These are phyloP conservation scores for Heterotilapia buettikoferi DNA, from an alignment of 2,113 vertebrate species.

Conservation along the genomic window DNA sequence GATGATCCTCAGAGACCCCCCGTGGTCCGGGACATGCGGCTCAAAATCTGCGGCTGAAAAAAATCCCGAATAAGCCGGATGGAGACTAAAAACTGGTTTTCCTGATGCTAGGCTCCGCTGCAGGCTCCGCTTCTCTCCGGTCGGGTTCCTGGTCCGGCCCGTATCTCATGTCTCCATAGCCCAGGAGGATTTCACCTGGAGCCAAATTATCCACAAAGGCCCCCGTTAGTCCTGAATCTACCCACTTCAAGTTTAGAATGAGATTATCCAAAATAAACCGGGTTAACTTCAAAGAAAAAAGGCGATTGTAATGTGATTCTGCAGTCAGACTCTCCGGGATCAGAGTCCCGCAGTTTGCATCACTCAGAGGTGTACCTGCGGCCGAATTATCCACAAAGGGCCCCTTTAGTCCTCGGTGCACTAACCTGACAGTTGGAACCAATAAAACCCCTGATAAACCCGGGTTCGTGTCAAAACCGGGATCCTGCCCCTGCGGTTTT, in stretches of 20 bases:
- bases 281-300: not conserved
- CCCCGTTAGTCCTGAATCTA: not conserved
- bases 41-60: not conserved
- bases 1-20: not conserved
- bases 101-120: not conserved
- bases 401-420: not conserved
- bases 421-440: not conserved
- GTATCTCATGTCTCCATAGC: not conserved
- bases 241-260: not conserved
- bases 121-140: not conserved
- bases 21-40: not conserved
- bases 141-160: not conserved
- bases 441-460: not conserved
- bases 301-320: not conserved
- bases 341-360: not conserved
- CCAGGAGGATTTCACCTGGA: not conserved
- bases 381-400: not conserved
- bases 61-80: not conserved
- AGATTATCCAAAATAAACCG: not conserved
- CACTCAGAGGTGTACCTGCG: not conserved
- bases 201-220: not conserved
- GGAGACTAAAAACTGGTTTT: not conserved
- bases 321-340: not conserved
- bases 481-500: not conserved
- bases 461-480: accelerated